phyloP scores from a whole-genome alignment of 2,113 vertebrate species.

The Lucifuga dentata region DNA sequence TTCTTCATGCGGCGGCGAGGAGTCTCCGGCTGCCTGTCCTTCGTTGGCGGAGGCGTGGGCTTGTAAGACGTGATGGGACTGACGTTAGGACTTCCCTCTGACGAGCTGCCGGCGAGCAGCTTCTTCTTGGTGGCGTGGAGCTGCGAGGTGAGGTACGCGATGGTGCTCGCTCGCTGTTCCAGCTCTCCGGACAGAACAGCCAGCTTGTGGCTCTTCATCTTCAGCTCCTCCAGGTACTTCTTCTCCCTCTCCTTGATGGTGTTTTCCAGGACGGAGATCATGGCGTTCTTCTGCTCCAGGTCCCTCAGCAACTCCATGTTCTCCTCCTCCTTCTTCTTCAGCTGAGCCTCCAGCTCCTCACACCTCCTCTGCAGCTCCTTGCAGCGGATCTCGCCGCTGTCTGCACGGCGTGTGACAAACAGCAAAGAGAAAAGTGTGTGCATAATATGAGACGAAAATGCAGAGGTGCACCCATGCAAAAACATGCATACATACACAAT shows the following conservation, averaged over 20 bases:
- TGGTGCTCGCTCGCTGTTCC: constrained; percentile 95
- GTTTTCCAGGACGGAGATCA: constrained; percentile 94
- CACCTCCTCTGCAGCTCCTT: constrained; percentile 89
- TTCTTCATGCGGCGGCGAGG: constrained; percentile 93
- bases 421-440: constrained; percentile 4
- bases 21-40: constrained; percentile 85
- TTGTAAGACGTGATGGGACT: constrained; percentile 88
- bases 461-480: neutral
- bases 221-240: constrained; percentile 97
- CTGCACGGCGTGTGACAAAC: constrained; percentile 54
- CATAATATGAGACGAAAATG: too few species aligned
- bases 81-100: constrained; percentile 86
- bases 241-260: constrained; percentile 93
- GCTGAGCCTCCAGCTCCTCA: constrained; percentile 92
- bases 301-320: constrained; percentile 89
- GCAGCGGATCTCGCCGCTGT: constrained; percentile 82
- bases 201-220: constrained; percentile 96
- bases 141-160: constrained; percentile 95
- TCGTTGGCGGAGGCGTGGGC: constrained; percentile 86
- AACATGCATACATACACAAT: constrained; percentile 14
- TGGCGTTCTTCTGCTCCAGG: constrained; percentile 94
- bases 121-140: constrained; percentile 95
- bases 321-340: constrained; percentile 91
- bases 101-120: constrained; percentile 85
- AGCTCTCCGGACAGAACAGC: constrained; percentile 92